phyloP scores from a whole-genome alignment of 92 coral and sea anemone genomes.

The Siderastrea siderea region DNA sequence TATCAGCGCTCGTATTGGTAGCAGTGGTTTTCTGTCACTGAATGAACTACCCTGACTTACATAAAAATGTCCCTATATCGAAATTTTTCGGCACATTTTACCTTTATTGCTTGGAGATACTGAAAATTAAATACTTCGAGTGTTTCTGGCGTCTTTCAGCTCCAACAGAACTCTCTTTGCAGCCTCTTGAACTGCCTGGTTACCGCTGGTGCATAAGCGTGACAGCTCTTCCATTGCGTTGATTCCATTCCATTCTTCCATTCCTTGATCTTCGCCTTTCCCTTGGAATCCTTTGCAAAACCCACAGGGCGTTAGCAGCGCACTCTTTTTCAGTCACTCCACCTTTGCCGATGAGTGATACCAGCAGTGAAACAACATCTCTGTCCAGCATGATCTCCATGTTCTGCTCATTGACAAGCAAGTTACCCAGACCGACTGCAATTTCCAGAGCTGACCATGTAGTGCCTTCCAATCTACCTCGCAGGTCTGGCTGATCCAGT shows the following conservation, averaged over 20 bases:
- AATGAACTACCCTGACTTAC: no score
- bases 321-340: constrained; percentile 75
- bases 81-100: no score
- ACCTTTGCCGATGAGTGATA: constrained; percentile 69
- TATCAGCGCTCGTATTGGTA: no score
- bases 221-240: constrained; percentile 61
- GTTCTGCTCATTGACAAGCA: constrained; percentile 77
- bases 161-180: constrained; percentile 73
- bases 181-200: constrained; percentile 74
- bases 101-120: no score
- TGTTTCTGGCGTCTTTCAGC: constrained; percentile 10
- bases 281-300: constrained; percentile 55
- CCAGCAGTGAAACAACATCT: constrained; percentile 68
- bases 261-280: constrained; percentile 67
- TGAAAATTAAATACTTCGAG: not conserved
- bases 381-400: constrained; percentile 60
- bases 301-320: constrained; percentile 81
- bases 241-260: no score
- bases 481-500: constrained; percentile 39
- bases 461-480: constrained; percentile 40
- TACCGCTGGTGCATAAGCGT: constrained; percentile 34
- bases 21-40: no score
- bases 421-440: constrained; percentile 73
- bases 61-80: no score
- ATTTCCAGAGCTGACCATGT: constrained; percentile 80